A percentile compares a stretch with the other conserved stretches of the same genome.
These are phyloP conservation scores for Apolygus lucorum DNA, from an alignment of 1,140 invertebrate genomes.

Conservation along the genomic window DNA sequence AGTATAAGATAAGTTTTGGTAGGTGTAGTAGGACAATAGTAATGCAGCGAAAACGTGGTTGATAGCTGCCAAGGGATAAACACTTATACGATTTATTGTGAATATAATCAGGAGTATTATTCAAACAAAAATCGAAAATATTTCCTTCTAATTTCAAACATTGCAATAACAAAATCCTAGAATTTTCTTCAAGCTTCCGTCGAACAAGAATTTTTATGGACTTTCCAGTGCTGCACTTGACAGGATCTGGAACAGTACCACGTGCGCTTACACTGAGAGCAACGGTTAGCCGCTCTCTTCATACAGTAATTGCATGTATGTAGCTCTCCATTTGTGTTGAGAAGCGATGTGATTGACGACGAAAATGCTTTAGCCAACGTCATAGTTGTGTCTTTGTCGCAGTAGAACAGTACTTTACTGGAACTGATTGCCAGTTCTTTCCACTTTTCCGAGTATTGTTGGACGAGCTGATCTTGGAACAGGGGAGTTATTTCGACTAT, in stretches of 20 bases:
- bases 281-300: slow-evolving; percentile 40
- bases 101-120: no score
- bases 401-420: slow-evolving; percentile 44
- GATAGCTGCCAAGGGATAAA: no score
- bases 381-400: slow-evolving; percentile 41
- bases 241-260: slow-evolving; percentile 46
- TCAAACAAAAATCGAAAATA: no score
- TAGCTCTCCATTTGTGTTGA: slow-evolving; percentile 36
- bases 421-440: slow-evolving; percentile 49
- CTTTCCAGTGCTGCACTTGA: slow-evolving; percentile 23
- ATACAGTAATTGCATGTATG: slow-evolving; percentile 41
- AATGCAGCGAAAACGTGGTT: no score
- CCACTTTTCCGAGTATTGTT: slow-evolving; percentile 45
- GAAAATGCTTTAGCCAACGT: slow-evolving; percentile 44
- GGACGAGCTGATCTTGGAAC: slow-evolving; percentile 44
- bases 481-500: slow-evolving; percentile 51
- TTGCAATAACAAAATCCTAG: no score
- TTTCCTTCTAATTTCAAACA: no score
- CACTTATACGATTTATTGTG: no score
- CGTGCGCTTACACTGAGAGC: slow-evolving; percentile 43
- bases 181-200: no score
- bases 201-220: no score
- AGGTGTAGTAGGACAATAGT: no score
- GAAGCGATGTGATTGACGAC: slow-evolving; percentile 44
- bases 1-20: no score